Percentiles rank a stretch among this genome's conserved stretches.
Evolutionary conservation across 2,113 vertebrate species (phyloP).

Genomic region (Noturus placidus): DNA sequence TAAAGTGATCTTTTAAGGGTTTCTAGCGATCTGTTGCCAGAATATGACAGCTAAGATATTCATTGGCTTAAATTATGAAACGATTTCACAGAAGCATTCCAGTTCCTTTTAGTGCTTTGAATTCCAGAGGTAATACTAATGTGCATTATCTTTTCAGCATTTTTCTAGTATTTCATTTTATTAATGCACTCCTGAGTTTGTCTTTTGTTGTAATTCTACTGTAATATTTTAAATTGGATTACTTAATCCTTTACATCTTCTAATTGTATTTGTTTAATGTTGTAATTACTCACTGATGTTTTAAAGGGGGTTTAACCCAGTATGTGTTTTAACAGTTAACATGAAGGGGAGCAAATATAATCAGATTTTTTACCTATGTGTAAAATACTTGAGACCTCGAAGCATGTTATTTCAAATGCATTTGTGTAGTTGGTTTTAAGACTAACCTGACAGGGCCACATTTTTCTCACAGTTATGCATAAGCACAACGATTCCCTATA

Average conservation of each 20-base stretch:
- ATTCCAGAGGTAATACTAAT: conserved; percentile 5
- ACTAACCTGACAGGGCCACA: neutral
- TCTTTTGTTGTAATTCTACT: conserved; percentile 6
- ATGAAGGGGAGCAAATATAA: too few relatives aligned
- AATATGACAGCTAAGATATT: conserved; percentile 24
- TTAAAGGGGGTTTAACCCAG: neutral
- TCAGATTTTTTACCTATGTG: neutral
- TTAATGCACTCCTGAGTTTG: conserved; percentile 15
- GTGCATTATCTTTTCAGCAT: neutral
- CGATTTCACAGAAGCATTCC: conserved; percentile 14
- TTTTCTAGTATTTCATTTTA: conserved; percentile 12
- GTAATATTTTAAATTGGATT: conserved; percentile 5
- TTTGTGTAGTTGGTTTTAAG: conserved; percentile 9
- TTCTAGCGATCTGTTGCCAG: conserved; percentile 25
- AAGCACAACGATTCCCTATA: neutral
- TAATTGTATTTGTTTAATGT: conserved; percentile 22
- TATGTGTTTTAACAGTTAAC: conserved; percentile 11
- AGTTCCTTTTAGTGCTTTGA: conserved; percentile 31
- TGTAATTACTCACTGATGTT: neutral
- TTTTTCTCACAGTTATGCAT: neutral
- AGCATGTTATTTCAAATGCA: neutral
- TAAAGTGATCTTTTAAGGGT: conserved; percentile 28
- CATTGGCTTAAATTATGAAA: conserved; percentile 26
- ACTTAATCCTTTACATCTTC: conserved; percentile 15
- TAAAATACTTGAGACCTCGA: neutral